Evolutionary conservation across 1,140 invertebrate genomes (phyloP).

Genomic region (Limonius californicus): DNA sequence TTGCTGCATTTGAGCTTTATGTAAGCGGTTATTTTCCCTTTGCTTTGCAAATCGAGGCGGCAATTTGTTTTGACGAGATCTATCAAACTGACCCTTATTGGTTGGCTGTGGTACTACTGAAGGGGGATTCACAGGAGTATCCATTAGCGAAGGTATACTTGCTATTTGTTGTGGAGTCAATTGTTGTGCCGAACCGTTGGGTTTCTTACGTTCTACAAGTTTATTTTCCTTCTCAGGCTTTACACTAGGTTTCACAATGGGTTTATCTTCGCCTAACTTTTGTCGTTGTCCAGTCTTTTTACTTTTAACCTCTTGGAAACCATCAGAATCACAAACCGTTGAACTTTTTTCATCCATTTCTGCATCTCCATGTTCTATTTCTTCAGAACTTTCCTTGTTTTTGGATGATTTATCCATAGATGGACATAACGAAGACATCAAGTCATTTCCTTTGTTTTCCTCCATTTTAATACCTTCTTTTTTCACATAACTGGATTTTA

Average conservation of each 20-base stretch:
- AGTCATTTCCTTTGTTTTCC: slow-evolving; percentile 28
- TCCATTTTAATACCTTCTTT: not conserved
- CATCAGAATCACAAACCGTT: slow-evolving; percentile 56
- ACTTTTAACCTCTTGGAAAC: slow-evolving; percentile 83
- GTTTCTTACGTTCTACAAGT: slow-evolving; percentile 27
- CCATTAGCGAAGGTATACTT: slow-evolving; percentile 52
- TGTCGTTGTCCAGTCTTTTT: slow-evolving; percentile 68
- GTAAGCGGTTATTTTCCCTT: slow-evolving; percentile 50
- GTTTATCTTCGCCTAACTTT: slow-evolving; percentile 50
- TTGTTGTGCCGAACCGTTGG: slow-evolving; percentile 37
- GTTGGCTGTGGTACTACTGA: slow-evolving; percentile 45
- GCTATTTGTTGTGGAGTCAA: slow-evolving; percentile 52
- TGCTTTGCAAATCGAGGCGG: slow-evolving; percentile 80
- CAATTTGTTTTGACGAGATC: slow-evolving; percentile 54
- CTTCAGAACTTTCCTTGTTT: slow-evolving; percentile 27
- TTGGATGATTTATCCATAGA: not conserved
- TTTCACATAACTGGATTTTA: not conserved
- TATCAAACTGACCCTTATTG: slow-evolving; percentile 55
- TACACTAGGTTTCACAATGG: slow-evolving; percentile 48
- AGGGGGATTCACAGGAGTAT: slow-evolving; percentile 51
- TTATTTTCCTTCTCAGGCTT: slow-evolving; percentile 48
- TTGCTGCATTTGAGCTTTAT: slow-evolving; percentile 48
- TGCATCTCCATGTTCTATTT: slow-evolving; percentile 14
- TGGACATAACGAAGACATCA: not conserved
- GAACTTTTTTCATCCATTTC: slow-evolving; percentile 31